These are phyloP conservation scores for Oxyscelio sp. DNA, from an alignment of 2,888 invertebrate genomes.

Conservation along the genomic window DNA sequence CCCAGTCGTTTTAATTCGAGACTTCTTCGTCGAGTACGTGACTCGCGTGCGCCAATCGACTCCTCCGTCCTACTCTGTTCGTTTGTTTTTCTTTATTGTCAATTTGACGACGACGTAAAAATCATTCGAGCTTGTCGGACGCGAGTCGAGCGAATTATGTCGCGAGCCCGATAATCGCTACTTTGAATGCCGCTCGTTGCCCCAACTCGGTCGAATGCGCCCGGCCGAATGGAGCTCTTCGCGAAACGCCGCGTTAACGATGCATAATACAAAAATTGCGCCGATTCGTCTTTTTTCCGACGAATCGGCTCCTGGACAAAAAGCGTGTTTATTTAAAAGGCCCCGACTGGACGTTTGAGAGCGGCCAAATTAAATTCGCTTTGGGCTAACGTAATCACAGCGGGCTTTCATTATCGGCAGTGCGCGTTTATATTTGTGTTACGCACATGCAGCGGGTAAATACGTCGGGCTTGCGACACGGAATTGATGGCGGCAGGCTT, in stretches of 20 bases:
- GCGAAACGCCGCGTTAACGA: background rate
- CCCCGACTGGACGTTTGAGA: background rate
- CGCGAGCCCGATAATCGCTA: constrained; percentile 50
- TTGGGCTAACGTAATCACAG: constrained; percentile 52
- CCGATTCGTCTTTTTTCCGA: background rate
- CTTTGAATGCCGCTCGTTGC: constrained; percentile 35
- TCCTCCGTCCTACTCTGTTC: background rate
- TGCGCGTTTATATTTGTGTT: constrained; percentile 40
- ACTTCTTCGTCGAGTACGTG: constrained; percentile 66
- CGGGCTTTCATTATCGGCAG: constrained; percentile 53
- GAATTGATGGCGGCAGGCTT: constrained; percentile 34
- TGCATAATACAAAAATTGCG: background rate
- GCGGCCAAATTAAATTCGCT: constrained; percentile 42
- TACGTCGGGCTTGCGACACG: constrained; percentile 16
- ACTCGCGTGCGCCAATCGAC: constrained; percentile 57
- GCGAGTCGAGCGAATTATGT: constrained; percentile 45
- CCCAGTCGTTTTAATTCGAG: constrained; percentile 70
- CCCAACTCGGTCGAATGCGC: background rate
- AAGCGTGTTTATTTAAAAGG: background rate
- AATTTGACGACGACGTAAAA: constrained; percentile 46
- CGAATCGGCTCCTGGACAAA: background rate
- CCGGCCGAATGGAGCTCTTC: background rate
- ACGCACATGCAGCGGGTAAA: constrained; percentile 37
- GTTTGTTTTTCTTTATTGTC: constrained; percentile 49
- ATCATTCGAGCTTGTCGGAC: constrained; percentile 26